Conservation (phyloP, 1,140 invertebrate species). For the Orius insidiosus region DNA sequence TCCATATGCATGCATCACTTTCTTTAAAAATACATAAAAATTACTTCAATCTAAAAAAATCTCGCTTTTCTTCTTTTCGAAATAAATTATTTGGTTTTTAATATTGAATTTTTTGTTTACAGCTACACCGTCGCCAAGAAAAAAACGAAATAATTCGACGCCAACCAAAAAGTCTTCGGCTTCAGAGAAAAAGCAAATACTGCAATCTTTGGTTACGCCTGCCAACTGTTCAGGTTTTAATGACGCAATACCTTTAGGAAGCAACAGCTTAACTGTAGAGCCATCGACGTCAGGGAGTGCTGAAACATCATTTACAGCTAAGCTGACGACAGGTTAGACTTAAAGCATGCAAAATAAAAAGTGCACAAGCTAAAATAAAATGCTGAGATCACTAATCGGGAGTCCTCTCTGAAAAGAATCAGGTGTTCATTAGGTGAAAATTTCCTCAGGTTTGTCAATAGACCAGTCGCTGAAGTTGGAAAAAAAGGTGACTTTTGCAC, state of each 20-base stretch:
- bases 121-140: conserved; percentile 50
- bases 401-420: too few species aligned
- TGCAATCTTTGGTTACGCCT: conserved; percentile 48
- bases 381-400: too few species aligned
- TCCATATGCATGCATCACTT: neutral
- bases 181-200: conserved; percentile 49
- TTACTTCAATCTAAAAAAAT: neutral
- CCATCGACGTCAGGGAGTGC: conserved; percentile 11
- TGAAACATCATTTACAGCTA: conserved; percentile 14
- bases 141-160: conserved; percentile 53
- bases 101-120: conserved; percentile 12
- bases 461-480: conserved; percentile 35
- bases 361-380: too few species aligned
- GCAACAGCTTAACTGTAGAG: conserved; percentile 10
- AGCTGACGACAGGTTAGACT: conserved; percentile 5
- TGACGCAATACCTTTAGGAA: conserved; percentile 12
- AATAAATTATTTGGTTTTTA: neutral
- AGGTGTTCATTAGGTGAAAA: neutral
- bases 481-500: conserved; percentile 58
- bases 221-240: conserved; percentile 9
- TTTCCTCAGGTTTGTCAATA: neutral
- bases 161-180: conserved; percentile 46
- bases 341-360: conserved; percentile 26
- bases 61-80: neutral
- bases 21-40: neutral